Base-by-base conservation (phyloP, 2,888 invertebrate genomes). In the Keiferia lycopersicella region DNA sequence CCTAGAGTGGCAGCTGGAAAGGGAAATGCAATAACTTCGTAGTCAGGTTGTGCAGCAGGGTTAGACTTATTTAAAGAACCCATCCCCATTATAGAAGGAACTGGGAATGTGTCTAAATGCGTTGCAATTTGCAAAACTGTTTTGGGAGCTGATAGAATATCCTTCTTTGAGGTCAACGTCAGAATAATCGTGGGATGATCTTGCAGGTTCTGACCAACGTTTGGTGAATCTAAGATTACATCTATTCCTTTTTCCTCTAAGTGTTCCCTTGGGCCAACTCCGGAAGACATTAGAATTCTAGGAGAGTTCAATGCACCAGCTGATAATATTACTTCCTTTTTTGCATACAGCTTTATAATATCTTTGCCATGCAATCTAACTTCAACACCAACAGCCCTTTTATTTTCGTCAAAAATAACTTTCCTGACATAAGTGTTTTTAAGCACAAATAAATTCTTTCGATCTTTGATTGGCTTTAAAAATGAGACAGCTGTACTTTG, bases 201-300 rank as follows among this genome's bases (percentile, higher is more conserved):
- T 69, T 82, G 82, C 41, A 86, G 69, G 65, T 86, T 83, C 59
- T 72, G 66, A 0, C 87, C 87, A 0, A 87, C 83, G 6, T 75
- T 72, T n/a, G 78, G 78, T 1, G 73, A 78, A 68, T 85, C 67
- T 4, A 77, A 41, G 10, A 78, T n/a, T 0, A 80, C 67, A 50
- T 75, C 38, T 26, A 85, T 80, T 14, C 70, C 69, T 30, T 78
- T 67, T 65, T 80, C 71, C 39, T 73, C 38, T 16, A 87, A 75
- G 70, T 86, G 76, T 0, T 77, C 65, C 57, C 70, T 74, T 0
- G 83, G 81, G 11, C 87, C 87, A 22, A 87, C 73, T 1, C 87
- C 86, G 1, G 86, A 87, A 4, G 83, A 64, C 84, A 87, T 84
- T 2, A 87, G 66, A 11, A 87, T 57, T 61, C 85, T 78, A 0